A percentile compares a stretch with the other conserved stretches of the same genome.
Evolutionary conservation across 1,140 invertebrate species (phyloP).

Genomic region (Drosophila auraria): DNA sequence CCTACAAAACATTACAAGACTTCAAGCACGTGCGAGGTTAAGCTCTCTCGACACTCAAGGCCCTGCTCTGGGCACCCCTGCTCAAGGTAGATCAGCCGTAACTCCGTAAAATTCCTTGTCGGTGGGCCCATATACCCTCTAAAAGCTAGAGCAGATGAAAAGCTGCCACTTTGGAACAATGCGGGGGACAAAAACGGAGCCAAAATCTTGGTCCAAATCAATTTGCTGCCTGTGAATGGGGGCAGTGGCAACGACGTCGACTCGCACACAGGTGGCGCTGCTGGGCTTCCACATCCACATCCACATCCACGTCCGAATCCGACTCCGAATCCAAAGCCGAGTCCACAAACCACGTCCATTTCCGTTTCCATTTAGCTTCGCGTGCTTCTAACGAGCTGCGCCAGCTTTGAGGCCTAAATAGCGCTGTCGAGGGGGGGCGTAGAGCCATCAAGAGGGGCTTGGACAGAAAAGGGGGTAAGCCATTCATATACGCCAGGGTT

Average conservation of each 20-base stretch:
- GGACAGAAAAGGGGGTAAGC: neutral
- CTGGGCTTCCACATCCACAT: conserved; percentile 26
- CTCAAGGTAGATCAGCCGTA: no score
- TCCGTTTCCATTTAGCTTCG: conserved; percentile 54
- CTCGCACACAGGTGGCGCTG: conserved; percentile 52
- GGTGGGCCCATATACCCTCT: neutral
- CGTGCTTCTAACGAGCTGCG: conserved; percentile 49
- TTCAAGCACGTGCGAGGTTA: no score
- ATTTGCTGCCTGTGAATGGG: conserved; percentile 70
- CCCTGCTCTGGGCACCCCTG: no score
- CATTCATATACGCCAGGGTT: conserved; percentile 42
- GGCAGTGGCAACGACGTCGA: conserved; percentile 34
- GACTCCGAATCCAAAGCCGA: conserved; percentile 8
- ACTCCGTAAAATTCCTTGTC: no score
- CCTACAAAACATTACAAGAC: no score
- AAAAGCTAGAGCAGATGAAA: conserved; percentile 11
- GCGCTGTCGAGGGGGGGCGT: neutral
- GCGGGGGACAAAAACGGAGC: conserved; percentile 6
- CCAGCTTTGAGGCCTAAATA: conserved; percentile 35
- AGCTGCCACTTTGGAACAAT: conserved; percentile 32
- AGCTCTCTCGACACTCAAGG: no score
- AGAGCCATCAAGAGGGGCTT: neutral
- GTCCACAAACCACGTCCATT: conserved; percentile 47
- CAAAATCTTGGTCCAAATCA: conserved; percentile 69
- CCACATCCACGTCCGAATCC: neutral